Evolutionary conservation across 2,888 invertebrate genomes (phyloP).

Genomic region (Latrodectus hesperus): DNA sequence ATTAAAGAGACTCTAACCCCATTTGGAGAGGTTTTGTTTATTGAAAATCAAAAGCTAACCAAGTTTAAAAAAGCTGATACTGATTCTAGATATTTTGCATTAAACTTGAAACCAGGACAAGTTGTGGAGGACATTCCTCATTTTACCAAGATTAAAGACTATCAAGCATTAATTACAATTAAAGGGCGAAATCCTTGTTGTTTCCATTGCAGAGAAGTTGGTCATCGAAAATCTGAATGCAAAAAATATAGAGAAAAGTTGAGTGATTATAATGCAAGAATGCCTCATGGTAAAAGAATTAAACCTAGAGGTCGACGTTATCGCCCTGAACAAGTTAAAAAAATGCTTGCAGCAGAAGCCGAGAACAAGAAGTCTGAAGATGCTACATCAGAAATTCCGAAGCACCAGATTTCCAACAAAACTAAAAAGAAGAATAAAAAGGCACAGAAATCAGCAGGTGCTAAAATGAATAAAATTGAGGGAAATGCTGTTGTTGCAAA

Average conservation of each 20-base stretch:
- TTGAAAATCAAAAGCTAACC: conserved; percentile 10
- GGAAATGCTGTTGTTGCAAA: too few species aligned
- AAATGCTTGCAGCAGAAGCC: neutral
- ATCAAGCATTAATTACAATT: conserved; percentile 2
- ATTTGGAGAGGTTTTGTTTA: conserved; percentile 32
- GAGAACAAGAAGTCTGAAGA: neutral
- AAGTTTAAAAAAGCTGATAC: conserved; percentile 8
- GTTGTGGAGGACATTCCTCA: conserved; percentile 28
- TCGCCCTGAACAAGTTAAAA: neutral
- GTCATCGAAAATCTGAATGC: conserved; percentile 34
- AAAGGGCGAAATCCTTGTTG: conserved; percentile 31
- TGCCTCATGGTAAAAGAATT: neutral
- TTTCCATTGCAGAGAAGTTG: conserved; percentile 31
- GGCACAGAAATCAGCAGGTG: too few species aligned
- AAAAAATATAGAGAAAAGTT: conserved; percentile 7
- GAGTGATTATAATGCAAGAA: neutral
- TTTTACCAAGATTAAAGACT: conserved; percentile 1
- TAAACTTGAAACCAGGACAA: conserved; percentile 16
- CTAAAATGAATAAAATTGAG: too few species aligned
- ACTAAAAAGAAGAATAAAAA: too few species aligned
- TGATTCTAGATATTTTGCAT: conserved; percentile 35
- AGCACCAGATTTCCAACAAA: too few species aligned
- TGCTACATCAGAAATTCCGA: neutral
- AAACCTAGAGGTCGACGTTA: conserved; percentile 12
- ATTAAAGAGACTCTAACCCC: neutral